Percentiles rank a stretch among this genome's conserved stretches.
Evolutionary conservation across 1,140 invertebrate species (phyloP).

Genomic region (Drosophila kanapiae): DNA sequence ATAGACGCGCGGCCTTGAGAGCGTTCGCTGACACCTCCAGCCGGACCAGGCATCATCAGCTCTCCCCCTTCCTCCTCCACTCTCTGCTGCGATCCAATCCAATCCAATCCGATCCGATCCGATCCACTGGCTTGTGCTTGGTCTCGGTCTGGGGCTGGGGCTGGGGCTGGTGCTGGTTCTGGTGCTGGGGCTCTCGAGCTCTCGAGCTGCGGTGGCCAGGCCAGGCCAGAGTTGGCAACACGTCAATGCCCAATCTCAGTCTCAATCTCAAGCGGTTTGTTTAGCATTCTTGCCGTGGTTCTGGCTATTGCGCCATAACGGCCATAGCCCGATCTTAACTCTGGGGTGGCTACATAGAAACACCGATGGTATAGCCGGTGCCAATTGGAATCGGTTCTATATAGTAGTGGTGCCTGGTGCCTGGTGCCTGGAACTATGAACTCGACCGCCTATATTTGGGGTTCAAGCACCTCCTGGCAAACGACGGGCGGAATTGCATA

Average conservation of each 20-base stretch:
- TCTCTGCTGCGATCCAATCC: neutral
- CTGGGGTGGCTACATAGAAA: conserved; percentile 1
- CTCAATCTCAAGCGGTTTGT: conserved; percentile 58
- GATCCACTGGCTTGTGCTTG: conserved; percentile 16
- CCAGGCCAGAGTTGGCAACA: conserved; percentile 54
- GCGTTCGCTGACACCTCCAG: conserved; percentile 70
- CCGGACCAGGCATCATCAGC: conserved; percentile 30
- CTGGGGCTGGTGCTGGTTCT: neutral
- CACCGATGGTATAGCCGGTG: neutral
- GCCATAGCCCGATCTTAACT: conserved; percentile 11
- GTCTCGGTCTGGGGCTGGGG: neutral
- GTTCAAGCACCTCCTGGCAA: conserved; percentile 42
- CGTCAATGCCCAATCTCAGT: conserved; percentile 37
- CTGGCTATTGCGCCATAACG: conserved; percentile 66
- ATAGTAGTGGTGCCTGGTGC: neutral
- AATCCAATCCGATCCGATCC: conserved; percentile 6
- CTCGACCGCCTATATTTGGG: neutral
- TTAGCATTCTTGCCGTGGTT: conserved; percentile 70
- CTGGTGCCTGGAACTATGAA: conserved; percentile 24
- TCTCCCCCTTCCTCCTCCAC: neutral
- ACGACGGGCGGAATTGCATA: conserved; percentile 34
- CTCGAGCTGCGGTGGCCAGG: conserved; percentile 19
- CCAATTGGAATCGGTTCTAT: conserved; percentile 4
- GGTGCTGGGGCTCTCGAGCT: neutral
- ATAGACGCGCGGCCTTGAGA: conserved; percentile 66